These are phyloP conservation scores for Leucosticte australis DNA, from an alignment of 2,113 vertebrate genomes.

Conservation along the genomic window DNA sequence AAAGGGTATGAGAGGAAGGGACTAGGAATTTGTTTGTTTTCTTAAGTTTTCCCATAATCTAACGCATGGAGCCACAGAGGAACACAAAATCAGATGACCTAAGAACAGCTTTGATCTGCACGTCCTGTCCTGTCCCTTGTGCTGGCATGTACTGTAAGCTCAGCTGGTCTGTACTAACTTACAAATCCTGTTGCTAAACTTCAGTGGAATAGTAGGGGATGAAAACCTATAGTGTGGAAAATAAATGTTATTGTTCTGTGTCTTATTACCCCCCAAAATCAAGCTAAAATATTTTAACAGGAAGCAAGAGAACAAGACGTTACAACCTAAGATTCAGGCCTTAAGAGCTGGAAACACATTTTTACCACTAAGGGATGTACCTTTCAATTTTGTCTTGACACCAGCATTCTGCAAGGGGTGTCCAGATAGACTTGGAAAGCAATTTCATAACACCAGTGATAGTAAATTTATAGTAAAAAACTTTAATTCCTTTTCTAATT, in stretches of 20 bases:
- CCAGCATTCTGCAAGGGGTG: background rate
- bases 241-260: background rate
- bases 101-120: background rate
- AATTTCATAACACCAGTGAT: background rate
- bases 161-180: background rate
- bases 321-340: background rate
- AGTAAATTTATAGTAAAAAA: background rate
- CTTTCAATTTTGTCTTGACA: background rate
- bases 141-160: background rate
- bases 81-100: constrained; percentile 1
- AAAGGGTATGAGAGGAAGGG: background rate
- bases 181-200: background rate
- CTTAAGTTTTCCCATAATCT: background rate
- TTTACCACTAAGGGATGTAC: background rate
- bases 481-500: background rate
- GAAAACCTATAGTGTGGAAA: background rate
- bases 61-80: background rate
- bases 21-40: constrained; percentile 4
- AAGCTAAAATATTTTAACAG: background rate
- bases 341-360: background rate
- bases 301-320: background rate
- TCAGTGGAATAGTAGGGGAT: background rate
- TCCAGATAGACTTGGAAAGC: background rate
- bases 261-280: background rate
- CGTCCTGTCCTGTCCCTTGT: background rate